phyloP scores from a whole-genome alignment of 2,113 vertebrate species.

The Rhynchomys soricoides region DNA sequence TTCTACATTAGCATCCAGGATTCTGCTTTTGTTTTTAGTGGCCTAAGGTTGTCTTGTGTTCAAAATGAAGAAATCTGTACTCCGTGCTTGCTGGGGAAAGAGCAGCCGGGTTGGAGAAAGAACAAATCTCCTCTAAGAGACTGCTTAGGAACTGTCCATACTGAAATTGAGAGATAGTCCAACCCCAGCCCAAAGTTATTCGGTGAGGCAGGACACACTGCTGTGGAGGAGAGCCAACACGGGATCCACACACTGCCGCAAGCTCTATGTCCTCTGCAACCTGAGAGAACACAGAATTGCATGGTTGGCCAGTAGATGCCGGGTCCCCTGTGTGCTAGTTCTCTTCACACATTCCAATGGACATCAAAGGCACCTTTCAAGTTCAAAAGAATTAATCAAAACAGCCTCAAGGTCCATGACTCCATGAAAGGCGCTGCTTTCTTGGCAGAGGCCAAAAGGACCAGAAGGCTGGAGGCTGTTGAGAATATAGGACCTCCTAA shows the following conservation, averaged over 20 bases:
- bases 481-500: neutral
- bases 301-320: neutral
- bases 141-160: neutral
- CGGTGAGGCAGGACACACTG: neutral
- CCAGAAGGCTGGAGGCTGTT: neutral
- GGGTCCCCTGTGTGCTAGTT: neutral
- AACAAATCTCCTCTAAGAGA: neutral
- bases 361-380: conserved; percentile 70
- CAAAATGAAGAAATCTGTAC: neutral
- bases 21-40: neutral
- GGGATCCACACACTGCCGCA: neutral
- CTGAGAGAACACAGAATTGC: neutral
- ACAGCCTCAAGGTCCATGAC: neutral
- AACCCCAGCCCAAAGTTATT: neutral
- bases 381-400: conserved; percentile 51
- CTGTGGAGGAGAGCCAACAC: neutral
- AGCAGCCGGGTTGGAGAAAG: neutral
- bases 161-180: neutral
- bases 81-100: conserved; percentile 21
- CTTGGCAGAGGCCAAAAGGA: neutral
- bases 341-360: neutral
- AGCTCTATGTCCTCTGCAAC: neutral
- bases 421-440: neutral
- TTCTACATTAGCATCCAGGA: neutral
- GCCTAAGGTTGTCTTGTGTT: neutral